These are phyloP conservation scores for Mythimna loreyi DNA, from an alignment of 2,888 invertebrate genomes.

Conservation along the genomic window DNA sequence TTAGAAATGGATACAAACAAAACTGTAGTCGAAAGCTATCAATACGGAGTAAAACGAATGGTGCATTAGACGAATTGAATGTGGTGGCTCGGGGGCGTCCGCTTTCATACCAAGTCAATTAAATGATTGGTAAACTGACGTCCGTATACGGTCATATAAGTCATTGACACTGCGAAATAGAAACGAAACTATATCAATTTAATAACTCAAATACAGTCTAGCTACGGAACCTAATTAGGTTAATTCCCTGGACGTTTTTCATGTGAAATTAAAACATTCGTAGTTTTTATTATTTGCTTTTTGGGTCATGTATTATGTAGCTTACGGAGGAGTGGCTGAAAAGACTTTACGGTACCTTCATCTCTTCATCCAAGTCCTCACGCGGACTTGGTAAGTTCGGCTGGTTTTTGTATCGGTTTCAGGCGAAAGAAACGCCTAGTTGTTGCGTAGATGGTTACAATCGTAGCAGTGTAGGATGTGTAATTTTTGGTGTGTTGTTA, in stretches of 20 bases:
- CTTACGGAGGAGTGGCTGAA: background rate
- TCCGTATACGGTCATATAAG: background rate
- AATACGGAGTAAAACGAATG: constrained; percentile 46
- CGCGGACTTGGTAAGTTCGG: too few species aligned
- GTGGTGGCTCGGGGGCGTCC: constrained; percentile 34
- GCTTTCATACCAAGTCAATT: constrained; percentile 53
- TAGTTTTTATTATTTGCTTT: constrained; percentile 6
- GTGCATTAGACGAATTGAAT: constrained; percentile 63
- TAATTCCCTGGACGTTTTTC: background rate
- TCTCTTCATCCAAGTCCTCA: too few species aligned
- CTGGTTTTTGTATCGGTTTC: too few species aligned
- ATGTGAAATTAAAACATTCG: constrained; percentile 13
- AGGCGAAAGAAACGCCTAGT: too few species aligned
- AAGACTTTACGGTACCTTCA: too few species aligned
- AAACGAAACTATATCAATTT: background rate
- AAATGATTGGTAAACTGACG: constrained; percentile 46
- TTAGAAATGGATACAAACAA: constrained; percentile 42
- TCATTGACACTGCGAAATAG: background rate
- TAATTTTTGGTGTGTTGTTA: too few species aligned
- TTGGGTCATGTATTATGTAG: constrained; percentile 1
- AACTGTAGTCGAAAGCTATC: constrained; percentile 39
- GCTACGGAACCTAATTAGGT: background rate
- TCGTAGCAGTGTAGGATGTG: too few species aligned
- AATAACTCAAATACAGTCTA: too few species aligned
- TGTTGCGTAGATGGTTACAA: too few species aligned